Percentiles rank a stretch among this genome's conserved stretches.
These are phyloP conservation scores for Taenioides sp. DNA, from an alignment of 2,797 vertebrate genomes.

Conservation along the genomic window DNA sequence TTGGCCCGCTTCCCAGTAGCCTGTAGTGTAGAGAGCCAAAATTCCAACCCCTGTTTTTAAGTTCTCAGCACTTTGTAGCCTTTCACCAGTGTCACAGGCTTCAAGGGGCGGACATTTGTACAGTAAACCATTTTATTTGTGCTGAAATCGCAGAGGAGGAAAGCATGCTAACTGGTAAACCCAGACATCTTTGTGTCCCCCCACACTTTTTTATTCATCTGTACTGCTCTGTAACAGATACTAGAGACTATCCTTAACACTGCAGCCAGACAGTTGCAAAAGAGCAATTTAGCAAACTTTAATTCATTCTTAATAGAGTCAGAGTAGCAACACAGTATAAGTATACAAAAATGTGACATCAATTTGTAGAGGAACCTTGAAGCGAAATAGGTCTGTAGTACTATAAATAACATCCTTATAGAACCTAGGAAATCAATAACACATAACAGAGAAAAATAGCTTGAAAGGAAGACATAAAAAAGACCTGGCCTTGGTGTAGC, in stretches of 20 bases:
- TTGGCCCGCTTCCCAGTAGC: slow-evolving; percentile 74
- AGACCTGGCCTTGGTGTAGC: slow-evolving; percentile 2
- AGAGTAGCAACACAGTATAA: not conserved
- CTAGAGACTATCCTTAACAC: slow-evolving; percentile 33
- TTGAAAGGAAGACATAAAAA: slow-evolving; percentile 9
- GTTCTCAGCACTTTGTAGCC: slow-evolving; percentile 72
- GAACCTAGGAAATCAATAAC: slow-evolving; percentile 3
- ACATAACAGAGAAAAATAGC: slow-evolving; percentile 2
- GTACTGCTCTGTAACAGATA: slow-evolving; percentile 49
- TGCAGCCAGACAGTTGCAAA: not conserved
- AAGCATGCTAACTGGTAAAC: slow-evolving; percentile 61
- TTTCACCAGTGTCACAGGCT: slow-evolving; percentile 70
- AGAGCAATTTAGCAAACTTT: not conserved
- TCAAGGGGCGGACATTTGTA: slow-evolving; percentile 63
- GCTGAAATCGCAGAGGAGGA: slow-evolving; percentile 61
- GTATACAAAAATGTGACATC: not conserved
- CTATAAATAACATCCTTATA: slow-evolving; percentile 5
- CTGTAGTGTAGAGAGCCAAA: slow-evolving; percentile 61
- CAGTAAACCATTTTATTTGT: slow-evolving; percentile 66
- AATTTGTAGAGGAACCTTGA: slow-evolving; percentile 28
- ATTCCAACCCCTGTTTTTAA: slow-evolving; percentile 68
- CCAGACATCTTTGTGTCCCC: slow-evolving; percentile 70
- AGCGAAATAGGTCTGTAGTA: slow-evolving; percentile 13
- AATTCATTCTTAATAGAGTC: slow-evolving; percentile 3
- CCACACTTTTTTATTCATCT: slow-evolving; percentile 53